These are phyloP conservation scores for Calephelis nemesis DNA, from an alignment of 1,140 invertebrate genomes.

Conservation along the genomic window DNA sequence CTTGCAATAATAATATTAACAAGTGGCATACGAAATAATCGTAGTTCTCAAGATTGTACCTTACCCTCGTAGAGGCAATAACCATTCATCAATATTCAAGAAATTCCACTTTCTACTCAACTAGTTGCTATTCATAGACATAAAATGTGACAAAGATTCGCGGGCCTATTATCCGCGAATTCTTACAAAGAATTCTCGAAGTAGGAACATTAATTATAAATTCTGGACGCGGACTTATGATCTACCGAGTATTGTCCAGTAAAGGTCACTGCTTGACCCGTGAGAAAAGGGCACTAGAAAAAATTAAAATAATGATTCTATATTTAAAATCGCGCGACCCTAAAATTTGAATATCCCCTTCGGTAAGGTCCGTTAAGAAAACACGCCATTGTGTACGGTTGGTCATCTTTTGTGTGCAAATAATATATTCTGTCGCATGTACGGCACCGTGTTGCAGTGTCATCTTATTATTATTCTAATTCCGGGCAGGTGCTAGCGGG, in stretches of 20 bases:
- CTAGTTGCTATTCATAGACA: conserved; percentile 54
- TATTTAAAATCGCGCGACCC: conserved; percentile 69
- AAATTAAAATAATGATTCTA: conserved; percentile 52
- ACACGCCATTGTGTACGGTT: conserved; percentile 57
- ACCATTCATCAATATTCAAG: conserved; percentile 70
- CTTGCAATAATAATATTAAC: conserved; percentile 57
- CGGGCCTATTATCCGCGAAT: conserved; percentile 62
- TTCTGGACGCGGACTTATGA: conserved; percentile 57
- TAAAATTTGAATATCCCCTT: conserved; percentile 75
- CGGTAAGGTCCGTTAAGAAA: conserved; percentile 59
- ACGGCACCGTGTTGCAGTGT: conserved; percentile 40
- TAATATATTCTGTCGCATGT: conserved; percentile 69
- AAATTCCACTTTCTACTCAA: conserved; percentile 65
- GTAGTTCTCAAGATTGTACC: conserved; percentile 48
- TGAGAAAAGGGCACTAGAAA: conserved; percentile 59
- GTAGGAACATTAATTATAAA: conserved; percentile 71
- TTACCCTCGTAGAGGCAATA: conserved; percentile 28
- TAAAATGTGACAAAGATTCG: conserved; percentile 58
- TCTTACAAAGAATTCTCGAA: conserved; percentile 51
- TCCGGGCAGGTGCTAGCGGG: conserved; percentile 51
- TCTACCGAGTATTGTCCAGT: conserved; percentile 57
- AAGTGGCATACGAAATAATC: conserved; percentile 46
- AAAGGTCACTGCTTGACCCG: conserved; percentile 74
- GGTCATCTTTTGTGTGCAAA: conserved; percentile 59
- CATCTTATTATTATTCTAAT: conserved; percentile 67